Evolutionary conservation across 2,797 vertebrate genomes (phyloP).

Genomic region (Myotis findleyi): DNA sequence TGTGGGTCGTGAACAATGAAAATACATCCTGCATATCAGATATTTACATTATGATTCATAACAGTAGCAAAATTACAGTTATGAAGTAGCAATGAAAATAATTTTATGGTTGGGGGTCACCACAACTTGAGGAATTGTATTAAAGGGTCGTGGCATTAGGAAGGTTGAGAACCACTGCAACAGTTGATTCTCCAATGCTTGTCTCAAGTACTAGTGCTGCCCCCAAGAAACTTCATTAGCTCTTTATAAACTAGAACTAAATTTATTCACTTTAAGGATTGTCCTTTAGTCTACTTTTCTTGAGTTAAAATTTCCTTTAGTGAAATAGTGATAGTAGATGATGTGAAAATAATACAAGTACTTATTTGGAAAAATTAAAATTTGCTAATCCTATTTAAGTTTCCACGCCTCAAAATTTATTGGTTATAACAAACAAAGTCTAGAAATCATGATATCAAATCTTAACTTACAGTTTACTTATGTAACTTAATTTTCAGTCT

Average conservation of each 20-base stretch:
- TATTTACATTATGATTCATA: too few relatives aligned
- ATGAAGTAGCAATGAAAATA: too few relatives aligned
- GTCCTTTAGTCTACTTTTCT: not conserved
- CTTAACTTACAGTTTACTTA: constrained; percentile 35
- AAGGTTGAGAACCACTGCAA: not conserved
- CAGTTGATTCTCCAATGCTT: not conserved
- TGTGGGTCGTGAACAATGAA: too few relatives aligned
- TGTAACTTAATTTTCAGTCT: constrained; percentile 51
- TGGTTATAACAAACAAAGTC: constrained; percentile 39
- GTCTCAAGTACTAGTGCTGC: not conserved
- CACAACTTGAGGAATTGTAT: too few relatives aligned
- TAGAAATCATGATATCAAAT: constrained; percentile 49
- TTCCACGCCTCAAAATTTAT: constrained; percentile 31
- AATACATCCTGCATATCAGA: too few relatives aligned
- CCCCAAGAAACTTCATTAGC: not conserved
- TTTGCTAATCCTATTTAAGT: constrained; percentile 12
- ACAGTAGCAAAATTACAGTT: too few relatives aligned
- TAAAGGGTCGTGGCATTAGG: too few relatives aligned
- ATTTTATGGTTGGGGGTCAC: too few relatives aligned
- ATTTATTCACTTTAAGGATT: constrained; percentile 21
- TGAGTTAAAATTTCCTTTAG: constrained; percentile 23
- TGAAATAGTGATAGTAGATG: constrained; percentile 21
- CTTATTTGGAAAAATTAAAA: constrained; percentile 53
- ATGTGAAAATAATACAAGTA: not conserved
- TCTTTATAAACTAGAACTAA: constrained; percentile 42